phyloP scores from a whole-genome alignment of 2,113 vertebrate species.

The Notiomystis cincta region DNA sequence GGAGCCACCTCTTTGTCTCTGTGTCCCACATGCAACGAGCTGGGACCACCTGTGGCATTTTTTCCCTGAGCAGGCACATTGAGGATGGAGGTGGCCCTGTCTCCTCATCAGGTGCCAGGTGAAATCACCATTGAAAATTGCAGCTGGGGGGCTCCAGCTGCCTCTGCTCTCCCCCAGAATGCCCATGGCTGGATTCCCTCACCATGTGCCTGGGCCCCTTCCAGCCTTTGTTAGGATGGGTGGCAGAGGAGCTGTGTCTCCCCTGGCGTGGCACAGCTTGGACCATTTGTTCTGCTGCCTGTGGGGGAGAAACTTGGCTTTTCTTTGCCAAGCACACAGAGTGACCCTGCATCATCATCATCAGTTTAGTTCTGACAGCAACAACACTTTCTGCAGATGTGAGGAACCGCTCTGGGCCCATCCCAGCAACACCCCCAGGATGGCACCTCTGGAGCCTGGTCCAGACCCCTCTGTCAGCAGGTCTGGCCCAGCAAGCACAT shows the following conservation, averaged over 20 bases:
- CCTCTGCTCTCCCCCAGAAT: background rate
- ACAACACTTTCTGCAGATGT: rapidly evolving
- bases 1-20: background rate
- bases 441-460: background rate
- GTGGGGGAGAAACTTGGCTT: background rate
- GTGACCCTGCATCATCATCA: background rate
- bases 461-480: background rate
- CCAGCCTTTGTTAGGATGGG: background rate
- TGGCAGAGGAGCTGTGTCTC: background rate
- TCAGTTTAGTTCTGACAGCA: background rate
- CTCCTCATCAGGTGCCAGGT: background rate
- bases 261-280: rapidly evolving
- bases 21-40: rapidly evolving
- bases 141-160: background rate
- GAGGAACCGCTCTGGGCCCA: rapidly evolving
- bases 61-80: background rate
- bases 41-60: background rate
- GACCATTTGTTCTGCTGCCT: background rate
- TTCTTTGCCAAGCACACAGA: rapidly evolving
- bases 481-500: background rate
- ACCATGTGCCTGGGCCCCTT: rapidly evolving
- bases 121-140: background rate
- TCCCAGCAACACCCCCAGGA: background rate
- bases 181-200: background rate
- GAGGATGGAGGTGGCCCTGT: background rate